Evolutionary conservation across 92 coral and sea anemone genomes (phyloP).

Genomic region (Diadumene lineata): DNA sequence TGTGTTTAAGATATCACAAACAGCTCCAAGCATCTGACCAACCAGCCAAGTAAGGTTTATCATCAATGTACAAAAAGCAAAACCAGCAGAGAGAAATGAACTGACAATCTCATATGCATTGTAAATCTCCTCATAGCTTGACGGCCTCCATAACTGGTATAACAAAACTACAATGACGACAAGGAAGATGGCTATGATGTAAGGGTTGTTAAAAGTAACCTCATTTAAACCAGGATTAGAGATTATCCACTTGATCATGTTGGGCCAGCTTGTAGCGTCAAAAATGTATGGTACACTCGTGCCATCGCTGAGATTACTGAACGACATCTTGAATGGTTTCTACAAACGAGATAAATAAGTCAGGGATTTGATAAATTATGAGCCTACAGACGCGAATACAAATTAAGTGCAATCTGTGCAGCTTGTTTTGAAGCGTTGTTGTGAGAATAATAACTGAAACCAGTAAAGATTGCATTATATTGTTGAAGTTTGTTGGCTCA

Average conservation of each 20-base stretch:
- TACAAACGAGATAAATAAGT: no score
- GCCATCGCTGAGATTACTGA: no score
- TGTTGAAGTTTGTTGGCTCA: no score
- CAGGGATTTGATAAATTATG: no score
- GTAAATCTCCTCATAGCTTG: slow-evolving; percentile 30
- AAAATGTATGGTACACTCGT: no score
- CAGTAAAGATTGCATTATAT: no score
- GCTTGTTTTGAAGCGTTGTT: no score
- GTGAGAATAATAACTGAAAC: no score
- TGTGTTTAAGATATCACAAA: slow-evolving; percentile 38
- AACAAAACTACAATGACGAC: slow-evolving; percentile 5
- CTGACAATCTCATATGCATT: slow-evolving; percentile 41
- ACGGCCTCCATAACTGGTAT: slow-evolving; percentile 29
- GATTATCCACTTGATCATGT: not conserved
- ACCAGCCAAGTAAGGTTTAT: slow-evolving; percentile 37
- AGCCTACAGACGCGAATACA: no score
- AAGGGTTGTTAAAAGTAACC: not conserved
- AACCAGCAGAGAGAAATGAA: slow-evolving; percentile 48
- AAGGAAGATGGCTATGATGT: not conserved
- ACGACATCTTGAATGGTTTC: no score
- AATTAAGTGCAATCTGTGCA: no score
- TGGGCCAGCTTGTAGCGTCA: not conserved
- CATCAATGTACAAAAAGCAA: slow-evolving; percentile 44
- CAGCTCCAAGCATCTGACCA: slow-evolving; percentile 40
- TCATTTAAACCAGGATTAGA: not conserved